phyloP scores from a whole-genome alignment of 37 sponge, comb jelly and placozoan species.

The Geodia barretti region DNA sequence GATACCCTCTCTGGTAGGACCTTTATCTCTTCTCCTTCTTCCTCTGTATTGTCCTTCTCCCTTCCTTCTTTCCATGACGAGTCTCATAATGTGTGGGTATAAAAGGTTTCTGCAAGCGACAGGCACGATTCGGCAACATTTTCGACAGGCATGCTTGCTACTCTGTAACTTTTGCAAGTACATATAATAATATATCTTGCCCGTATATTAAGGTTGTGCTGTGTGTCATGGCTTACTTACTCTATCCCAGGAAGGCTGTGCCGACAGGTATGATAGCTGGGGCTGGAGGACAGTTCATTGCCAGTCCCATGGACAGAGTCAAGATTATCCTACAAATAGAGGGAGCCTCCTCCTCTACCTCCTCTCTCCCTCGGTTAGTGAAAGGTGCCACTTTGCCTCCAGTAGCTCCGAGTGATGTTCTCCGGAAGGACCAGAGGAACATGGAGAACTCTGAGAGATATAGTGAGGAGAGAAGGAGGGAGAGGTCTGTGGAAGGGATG shows the following conservation, averaged over 20 bases:
- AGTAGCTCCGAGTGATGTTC: not conserved
- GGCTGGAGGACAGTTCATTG: slow-evolving; percentile 76
- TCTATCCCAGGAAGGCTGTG: slow-evolving; percentile 72
- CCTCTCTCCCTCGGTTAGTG: too few relatives aligned
- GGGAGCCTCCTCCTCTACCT: slow-evolving; percentile 37
- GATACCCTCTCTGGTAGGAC: slow-evolving; percentile 71
- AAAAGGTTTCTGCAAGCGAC: too few relatives aligned
- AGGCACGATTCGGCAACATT: too few relatives aligned
- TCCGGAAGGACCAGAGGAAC: slow-evolving; percentile 65
- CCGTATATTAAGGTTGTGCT: too few relatives aligned
- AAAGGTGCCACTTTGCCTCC: too few relatives aligned
- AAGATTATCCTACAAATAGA: slow-evolving; percentile 89
- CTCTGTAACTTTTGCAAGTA: too few relatives aligned
- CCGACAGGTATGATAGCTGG: slow-evolving; percentile 80
- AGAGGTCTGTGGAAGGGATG: slow-evolving; percentile 84
- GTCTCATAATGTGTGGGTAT: too few relatives aligned
- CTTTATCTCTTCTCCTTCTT: not conserved
- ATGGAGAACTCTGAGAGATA: slow-evolving; percentile 61
- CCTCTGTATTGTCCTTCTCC: not conserved
- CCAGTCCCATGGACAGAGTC: slow-evolving; percentile 88
- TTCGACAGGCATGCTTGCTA: too few relatives aligned
- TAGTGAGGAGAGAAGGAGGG: slow-evolving; percentile 66
- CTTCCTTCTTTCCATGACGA: slow-evolving; percentile 1
- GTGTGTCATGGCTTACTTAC: too few relatives aligned
- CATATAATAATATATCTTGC: too few relatives aligned